Conservation (phyloP, 2,888 invertebrate species). For the Sesamia inferens region DNA sequence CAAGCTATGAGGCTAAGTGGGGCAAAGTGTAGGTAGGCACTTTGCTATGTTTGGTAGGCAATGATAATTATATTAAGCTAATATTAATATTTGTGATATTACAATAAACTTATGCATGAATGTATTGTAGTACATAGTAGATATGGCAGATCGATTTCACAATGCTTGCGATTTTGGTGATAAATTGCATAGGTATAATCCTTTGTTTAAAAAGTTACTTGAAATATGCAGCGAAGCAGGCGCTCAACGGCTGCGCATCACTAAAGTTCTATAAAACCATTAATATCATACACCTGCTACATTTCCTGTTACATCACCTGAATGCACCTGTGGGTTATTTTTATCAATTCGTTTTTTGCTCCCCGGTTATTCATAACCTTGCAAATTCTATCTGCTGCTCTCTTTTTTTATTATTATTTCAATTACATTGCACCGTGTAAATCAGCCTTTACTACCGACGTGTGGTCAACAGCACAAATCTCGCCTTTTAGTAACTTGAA, state of each 20-base stretch:
- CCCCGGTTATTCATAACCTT: background rate
- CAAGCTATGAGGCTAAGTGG: constrained; percentile 8
- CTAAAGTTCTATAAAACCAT: constrained; percentile 3
- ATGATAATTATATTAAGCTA: background rate
- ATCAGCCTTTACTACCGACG: no score
- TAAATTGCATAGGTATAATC: constrained; percentile 28
- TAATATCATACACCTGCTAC: constrained; percentile 16
- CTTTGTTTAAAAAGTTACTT: background rate
- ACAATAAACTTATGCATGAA: background rate
- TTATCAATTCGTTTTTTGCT: background rate
- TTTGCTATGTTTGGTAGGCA: background rate
- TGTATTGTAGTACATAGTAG: background rate
- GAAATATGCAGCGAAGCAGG: background rate
- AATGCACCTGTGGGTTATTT: constrained; percentile 16
- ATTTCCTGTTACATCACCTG: constrained; percentile 7
- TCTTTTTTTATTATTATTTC: no score
- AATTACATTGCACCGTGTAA: no score
- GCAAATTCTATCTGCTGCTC: background rate
- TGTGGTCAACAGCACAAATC: background rate
- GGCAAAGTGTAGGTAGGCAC: background rate
- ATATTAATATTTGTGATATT: background rate
- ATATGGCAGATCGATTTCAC: background rate
- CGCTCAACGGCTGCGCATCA: background rate
- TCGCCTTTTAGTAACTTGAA: background rate
- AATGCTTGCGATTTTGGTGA: constrained; percentile 13